Evolutionary conservation across 2,888 invertebrate genomes (phyloP).

Genomic region (Smittia aterrima): DNA sequence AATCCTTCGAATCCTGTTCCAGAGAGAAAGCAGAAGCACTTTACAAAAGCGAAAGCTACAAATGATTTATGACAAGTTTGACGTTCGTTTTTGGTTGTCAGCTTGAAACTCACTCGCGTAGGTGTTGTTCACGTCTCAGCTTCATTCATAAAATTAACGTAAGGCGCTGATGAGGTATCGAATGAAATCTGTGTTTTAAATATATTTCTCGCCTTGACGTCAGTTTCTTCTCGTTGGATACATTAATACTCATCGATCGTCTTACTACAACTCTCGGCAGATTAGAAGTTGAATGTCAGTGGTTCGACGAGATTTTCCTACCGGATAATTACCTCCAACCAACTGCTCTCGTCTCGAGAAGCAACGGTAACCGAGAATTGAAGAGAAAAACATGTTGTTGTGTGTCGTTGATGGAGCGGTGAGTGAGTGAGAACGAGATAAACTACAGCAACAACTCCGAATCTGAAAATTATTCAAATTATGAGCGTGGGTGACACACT

Average conservation of each 20-base stretch:
- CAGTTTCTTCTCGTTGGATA: background rate
- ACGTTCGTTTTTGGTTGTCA: background rate
- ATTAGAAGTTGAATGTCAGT: slow-evolving; percentile 12
- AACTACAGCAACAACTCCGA: background rate
- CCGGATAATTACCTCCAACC: background rate
- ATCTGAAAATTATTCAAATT: slow-evolving; percentile 17
- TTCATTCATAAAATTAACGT: background rate
- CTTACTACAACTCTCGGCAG: background rate
- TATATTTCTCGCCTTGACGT: background rate
- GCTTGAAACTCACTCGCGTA: background rate
- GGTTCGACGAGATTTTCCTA: background rate
- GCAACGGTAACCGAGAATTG: background rate
- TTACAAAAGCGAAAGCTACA: background rate
- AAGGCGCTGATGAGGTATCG: background rate
- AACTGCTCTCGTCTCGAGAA: background rate
- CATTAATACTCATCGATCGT: background rate
- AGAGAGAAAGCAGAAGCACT: background rate
- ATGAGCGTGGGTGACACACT: background rate
- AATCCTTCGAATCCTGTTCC: too few species aligned
- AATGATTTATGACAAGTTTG: background rate
- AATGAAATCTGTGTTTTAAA: background rate
- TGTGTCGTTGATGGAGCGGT: background rate
- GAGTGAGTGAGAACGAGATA: background rate
- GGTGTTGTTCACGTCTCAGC: background rate
- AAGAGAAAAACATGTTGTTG: background rate